These are phyloP conservation scores for Venturia canescens DNA, from an alignment of 1,140 invertebrate species.

Conservation along the genomic window DNA sequence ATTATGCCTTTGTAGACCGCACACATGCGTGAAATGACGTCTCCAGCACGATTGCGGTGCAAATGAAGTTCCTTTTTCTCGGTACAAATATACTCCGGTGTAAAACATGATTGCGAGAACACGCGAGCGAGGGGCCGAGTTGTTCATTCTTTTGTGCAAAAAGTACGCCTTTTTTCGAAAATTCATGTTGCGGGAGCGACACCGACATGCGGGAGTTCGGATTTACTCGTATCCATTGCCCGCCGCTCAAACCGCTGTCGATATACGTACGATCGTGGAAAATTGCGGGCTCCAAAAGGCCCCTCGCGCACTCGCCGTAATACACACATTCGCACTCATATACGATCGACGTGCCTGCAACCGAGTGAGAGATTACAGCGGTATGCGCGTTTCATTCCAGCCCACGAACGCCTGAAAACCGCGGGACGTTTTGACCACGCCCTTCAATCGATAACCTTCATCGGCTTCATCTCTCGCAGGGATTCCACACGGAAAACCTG, in stretches of 20 bases:
- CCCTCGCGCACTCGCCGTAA: not conserved
- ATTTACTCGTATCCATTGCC: not conserved
- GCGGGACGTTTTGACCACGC: slow-evolving; percentile 24
- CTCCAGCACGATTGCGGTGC: no score
- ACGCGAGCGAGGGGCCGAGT: no score
- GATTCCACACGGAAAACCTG: slow-evolving; percentile 57
- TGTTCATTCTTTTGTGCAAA: no score
- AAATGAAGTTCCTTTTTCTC: no score
- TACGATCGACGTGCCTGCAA: not conserved
- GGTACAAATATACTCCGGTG: no score
- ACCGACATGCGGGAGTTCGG: not conserved
- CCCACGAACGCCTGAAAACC: slow-evolving; percentile 24
- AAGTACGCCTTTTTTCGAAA: not conserved
- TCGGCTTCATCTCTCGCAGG: slow-evolving; percentile 56
- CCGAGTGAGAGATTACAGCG: slow-evolving; percentile 9
- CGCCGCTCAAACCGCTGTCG: not conserved
- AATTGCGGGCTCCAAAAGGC: not conserved
- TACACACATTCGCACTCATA: not conserved
- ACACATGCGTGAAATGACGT: not conserved
- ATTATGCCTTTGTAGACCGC: not conserved
- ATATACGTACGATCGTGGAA: not conserved
- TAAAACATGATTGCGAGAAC: no score
- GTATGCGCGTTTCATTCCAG: slow-evolving; percentile 15
- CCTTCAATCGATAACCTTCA: slow-evolving; percentile 63
- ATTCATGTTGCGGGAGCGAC: not conserved